Conservation (phyloP, 2,888 invertebrate species). For the Atrina japonica region DNA sequence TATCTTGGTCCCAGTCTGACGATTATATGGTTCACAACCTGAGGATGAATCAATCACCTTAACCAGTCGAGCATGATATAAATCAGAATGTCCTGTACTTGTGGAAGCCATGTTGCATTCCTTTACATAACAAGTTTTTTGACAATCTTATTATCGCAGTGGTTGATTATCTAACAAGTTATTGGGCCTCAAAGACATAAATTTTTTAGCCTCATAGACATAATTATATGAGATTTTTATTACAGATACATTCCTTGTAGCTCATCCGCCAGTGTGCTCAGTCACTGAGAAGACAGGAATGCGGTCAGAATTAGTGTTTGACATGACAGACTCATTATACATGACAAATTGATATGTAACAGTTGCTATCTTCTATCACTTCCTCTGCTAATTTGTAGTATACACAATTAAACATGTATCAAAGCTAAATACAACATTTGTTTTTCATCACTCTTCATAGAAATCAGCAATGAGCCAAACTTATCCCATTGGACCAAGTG, state of each 20-base stretch:
- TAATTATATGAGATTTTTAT: no score
- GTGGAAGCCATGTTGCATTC: slow-evolving; percentile 12
- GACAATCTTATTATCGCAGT: slow-evolving; percentile 7
- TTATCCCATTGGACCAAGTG: no score
- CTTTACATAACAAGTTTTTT: slow-evolving; percentile 22
- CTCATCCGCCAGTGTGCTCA: no score
- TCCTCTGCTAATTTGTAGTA: no score
- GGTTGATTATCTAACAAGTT: slow-evolving; percentile 10
- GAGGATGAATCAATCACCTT: slow-evolving; percentile 28
- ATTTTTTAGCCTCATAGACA: no score
- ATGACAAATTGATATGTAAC: slow-evolving; percentile 20
- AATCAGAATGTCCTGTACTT: slow-evolving; percentile 28
- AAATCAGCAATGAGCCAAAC: no score
- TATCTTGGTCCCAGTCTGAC: slow-evolving; percentile 5
- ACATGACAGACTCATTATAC: slow-evolving; percentile 14
- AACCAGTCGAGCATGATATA: slow-evolving; percentile 35
- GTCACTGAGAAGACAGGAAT: no score
- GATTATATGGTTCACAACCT: slow-evolving; percentile 20
- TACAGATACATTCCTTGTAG: no score
- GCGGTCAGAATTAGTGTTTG: slow-evolving; percentile 5
- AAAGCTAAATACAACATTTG: no score
- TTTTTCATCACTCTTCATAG: no score
- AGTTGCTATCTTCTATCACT: no score
- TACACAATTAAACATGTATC: no score
- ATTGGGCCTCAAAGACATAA: neutral